Evolutionary conservation across 2,113 vertebrate species (phyloP).

Genomic region (Syngnathus scovelli): DNA sequence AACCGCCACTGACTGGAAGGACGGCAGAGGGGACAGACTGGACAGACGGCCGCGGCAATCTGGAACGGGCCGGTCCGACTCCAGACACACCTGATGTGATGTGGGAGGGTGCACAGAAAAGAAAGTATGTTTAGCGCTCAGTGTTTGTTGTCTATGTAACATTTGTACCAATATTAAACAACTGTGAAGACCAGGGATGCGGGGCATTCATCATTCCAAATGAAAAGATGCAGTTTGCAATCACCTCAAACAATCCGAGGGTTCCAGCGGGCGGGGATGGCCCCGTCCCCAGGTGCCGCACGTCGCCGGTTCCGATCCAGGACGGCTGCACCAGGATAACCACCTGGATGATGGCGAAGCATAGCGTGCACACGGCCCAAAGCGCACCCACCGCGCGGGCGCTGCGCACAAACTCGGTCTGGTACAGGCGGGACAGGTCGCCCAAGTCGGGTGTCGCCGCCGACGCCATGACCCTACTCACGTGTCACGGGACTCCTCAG

Average conservation of each 20-base stretch:
- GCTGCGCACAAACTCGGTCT: constrained; percentile 78
- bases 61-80: constrained; percentile 66
- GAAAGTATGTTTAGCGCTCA: neutral
- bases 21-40: constrained; percentile 72
- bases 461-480: constrained; percentile 25
- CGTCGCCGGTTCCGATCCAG: constrained; percentile 71
- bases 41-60: constrained; percentile 73
- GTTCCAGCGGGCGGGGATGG: constrained; percentile 58
- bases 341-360: constrained; percentile 77
- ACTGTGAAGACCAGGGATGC: too few relatives aligned
- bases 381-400: constrained; percentile 75
- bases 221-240: neutral
- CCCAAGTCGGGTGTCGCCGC: constrained; percentile 53
- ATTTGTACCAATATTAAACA: too few relatives aligned
- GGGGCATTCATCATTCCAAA: too few relatives aligned
- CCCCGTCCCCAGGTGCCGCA: constrained; percentile 27
- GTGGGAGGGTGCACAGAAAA: neutral
- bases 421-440: constrained; percentile 74
- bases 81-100: constrained; percentile 66
- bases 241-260: constrained; percentile 75
- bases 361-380: constrained; percentile 77
- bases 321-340: constrained; percentile 78
- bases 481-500: neutral
- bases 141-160: neutral
- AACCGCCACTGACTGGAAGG: constrained; percentile 76